A percentile compares a stretch with the other conserved stretches of the same genome.
Conservation (phyloP, 1,140 invertebrate species). For the Leptinotarsa lineolata region DNA sequence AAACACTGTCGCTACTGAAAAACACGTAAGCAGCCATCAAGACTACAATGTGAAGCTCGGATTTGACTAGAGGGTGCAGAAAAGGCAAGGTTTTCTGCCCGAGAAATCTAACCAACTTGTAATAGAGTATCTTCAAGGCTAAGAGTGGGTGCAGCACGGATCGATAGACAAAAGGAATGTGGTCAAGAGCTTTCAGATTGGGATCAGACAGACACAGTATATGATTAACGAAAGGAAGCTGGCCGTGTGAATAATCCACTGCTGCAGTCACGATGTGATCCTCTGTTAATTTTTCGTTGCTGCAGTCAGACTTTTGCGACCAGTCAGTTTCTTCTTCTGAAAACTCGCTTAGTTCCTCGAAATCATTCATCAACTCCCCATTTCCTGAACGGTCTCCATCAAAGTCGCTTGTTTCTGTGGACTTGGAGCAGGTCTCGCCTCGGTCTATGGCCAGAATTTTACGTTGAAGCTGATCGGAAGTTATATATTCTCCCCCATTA, state of each 20-base stretch:
- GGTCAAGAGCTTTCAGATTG: conserved; percentile 65
- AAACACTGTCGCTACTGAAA: conserved; percentile 66
- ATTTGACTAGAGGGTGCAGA: conserved; percentile 59
- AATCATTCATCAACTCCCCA: conserved; percentile 44
- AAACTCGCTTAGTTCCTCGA: conserved; percentile 40
- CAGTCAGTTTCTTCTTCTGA: conserved; percentile 52
- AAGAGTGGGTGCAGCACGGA: conserved; percentile 72
- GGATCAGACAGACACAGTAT: conserved; percentile 72
- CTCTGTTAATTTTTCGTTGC: conserved; percentile 76
- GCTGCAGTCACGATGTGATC: conserved; percentile 80
- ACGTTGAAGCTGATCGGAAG: conserved; percentile 73
- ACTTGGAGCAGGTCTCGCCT: conserved; percentile 54
- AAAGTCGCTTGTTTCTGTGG: conserved; percentile 48
- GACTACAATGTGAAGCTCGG: conserved; percentile 67
- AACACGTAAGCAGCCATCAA: conserved; percentile 72
- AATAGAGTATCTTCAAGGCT: conserved; percentile 70
- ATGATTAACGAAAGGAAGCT: conserved; percentile 74
- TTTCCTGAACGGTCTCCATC: conserved; percentile 49
- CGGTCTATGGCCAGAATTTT: conserved; percentile 70
- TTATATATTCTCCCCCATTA: conserved; percentile 84
- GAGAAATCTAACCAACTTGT: conserved; percentile 66
- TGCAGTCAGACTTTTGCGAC: conserved; percentile 57
- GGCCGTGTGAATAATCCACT: conserved; percentile 76
- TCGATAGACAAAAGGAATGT: conserved; percentile 70
- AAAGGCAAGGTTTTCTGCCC: conserved; percentile 62